Conservation (phyloP, 2,113 vertebrate genomes). For the Gavia stellata region DNA sequence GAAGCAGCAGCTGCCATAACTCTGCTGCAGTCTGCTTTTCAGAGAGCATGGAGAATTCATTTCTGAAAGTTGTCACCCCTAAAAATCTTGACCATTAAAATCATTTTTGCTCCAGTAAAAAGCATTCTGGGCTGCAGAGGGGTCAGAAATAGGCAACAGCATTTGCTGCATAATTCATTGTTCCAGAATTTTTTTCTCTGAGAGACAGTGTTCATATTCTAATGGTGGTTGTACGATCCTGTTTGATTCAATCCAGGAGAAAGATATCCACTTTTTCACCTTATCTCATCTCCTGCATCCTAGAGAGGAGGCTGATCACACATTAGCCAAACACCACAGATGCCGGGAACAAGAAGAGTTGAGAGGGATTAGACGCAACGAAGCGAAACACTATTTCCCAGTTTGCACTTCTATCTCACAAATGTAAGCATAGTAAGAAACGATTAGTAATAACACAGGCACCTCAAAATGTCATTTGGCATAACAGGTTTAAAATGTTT, state of each 20-base stretch:
- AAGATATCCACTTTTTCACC: neutral
- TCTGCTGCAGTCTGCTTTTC: neutral
- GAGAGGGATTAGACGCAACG: neutral
- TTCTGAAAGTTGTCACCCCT: neutral
- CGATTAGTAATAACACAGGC: rapidly evolving
- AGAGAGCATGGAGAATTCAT: neutral
- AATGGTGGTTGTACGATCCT: neutral
- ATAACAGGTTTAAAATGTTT: neutral
- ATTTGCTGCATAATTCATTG: neutral
- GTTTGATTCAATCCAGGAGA: neutral
- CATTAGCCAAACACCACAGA: neutral
- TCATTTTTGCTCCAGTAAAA: neutral
- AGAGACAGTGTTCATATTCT: neutral
- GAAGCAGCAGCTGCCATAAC: neutral
- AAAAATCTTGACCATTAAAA: neutral
- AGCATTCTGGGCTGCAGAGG: neutral
- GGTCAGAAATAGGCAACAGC: neutral
- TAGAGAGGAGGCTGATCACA: neutral
- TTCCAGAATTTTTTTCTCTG: neutral
- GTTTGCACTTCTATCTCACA: neutral
- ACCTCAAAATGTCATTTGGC: neutral
- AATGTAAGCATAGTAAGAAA: neutral
- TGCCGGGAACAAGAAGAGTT: neutral
- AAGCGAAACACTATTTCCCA: neutral
- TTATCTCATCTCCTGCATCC: neutral